These are phyloP conservation scores for Atlantisia rogersi DNA, from an alignment of 2,113 vertebrate species.

Conservation along the genomic window DNA sequence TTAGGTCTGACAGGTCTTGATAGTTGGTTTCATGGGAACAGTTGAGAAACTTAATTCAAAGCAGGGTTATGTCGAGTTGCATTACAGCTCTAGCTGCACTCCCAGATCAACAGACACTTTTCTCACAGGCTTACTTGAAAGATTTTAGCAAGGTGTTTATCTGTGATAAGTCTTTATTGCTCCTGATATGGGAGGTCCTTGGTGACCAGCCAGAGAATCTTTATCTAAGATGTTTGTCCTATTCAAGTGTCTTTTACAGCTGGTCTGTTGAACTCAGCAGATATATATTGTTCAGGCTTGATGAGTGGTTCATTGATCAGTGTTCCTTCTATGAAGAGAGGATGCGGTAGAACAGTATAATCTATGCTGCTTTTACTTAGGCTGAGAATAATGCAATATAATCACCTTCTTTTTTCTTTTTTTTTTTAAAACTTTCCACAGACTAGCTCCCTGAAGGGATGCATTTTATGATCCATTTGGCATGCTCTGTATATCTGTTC, in stretches of 20 bases:
- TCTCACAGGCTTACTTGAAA: conserved; percentile 14
- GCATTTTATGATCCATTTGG: background rate
- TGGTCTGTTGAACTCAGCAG: background rate
- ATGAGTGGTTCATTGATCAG: conserved; percentile 29
- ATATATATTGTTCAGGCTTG: conserved; percentile 28
- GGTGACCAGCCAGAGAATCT: conserved; percentile 24
- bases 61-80: background rate
- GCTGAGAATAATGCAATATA: background rate
- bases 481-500: background rate
- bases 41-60: conserved; percentile 18
- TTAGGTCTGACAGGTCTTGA: background rate
- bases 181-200: conserved; percentile 12
- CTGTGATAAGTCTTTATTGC: conserved; percentile 45
- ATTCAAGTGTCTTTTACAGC: background rate
- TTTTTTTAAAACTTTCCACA: background rate
- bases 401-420: background rate
- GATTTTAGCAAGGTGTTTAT: conserved; percentile 45
- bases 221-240: conserved; percentile 5
- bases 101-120: background rate
- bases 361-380: background rate
- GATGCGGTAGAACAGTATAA: background rate
- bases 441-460: background rate
- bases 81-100: background rate
- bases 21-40: background rate
- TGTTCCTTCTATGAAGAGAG: background rate